Conservation (phyloP, 2,888 invertebrate species). For the Caenorhabditis parvicauda region DNA sequence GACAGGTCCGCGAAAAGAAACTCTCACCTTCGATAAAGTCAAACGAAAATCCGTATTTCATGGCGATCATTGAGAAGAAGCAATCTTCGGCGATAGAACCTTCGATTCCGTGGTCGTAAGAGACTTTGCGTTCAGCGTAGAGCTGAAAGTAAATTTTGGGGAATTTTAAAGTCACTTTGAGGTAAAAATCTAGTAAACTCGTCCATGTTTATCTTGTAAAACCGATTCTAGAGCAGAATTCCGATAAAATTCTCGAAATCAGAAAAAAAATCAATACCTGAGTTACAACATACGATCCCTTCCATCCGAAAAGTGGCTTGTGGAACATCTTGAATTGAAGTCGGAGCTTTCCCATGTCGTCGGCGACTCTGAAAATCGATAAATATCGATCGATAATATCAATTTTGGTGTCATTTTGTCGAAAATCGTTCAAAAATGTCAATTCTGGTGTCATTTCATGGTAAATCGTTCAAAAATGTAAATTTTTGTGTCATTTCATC, state of each 20-base stretch:
- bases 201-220: too few relatives aligned
- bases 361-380: slow-evolving; percentile 78
- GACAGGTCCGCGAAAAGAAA: too few relatives aligned
- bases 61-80: slow-evolving; percentile 93
- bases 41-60: slow-evolving; percentile 83
- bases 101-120: slow-evolving; percentile 92
- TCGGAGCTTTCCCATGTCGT: slow-evolving; percentile 94
- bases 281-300: slow-evolving; percentile 94
- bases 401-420: slow-evolving; percentile 1
- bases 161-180: neutral
- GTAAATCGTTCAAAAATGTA: too few relatives aligned
- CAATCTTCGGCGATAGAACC: slow-evolving; percentile 98
- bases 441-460: neutral
- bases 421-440: neutral
- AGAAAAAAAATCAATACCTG: slow-evolving; percentile 73
- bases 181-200: neutral
- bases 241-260: too few relatives aligned
- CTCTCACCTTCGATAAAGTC: slow-evolving; percentile 81
- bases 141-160: slow-evolving; percentile 13
- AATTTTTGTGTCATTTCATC: slow-evolving; percentile 1
- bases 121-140: slow-evolving; percentile 83
- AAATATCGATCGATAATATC: neutral
- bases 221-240: neutral
- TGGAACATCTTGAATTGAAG: slow-evolving; percentile 89
- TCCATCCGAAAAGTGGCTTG: slow-evolving; percentile 93